phyloP scores from a whole-genome alignment of 2,113 vertebrate species.

The Caloenas nicobarica region DNA sequence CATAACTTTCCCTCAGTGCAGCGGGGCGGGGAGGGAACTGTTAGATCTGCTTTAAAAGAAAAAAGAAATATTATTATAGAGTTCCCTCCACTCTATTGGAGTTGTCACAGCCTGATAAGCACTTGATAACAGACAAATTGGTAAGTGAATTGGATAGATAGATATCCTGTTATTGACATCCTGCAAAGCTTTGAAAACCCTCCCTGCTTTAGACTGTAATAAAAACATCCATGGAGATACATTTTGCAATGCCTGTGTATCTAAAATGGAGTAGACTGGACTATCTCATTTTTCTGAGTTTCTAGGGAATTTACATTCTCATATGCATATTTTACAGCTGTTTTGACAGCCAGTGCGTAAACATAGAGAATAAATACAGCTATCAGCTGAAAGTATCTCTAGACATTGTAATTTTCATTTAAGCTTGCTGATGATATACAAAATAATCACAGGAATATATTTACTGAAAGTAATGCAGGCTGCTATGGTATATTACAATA shows the following conservation, averaged over 20 bases:
- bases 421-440: neutral
- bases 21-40: too few species aligned
- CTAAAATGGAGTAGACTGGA: neutral
- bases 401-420: conserved; percentile 44
- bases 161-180: conserved; percentile 12
- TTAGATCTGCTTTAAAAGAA: neutral
- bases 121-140: conserved; percentile 34
- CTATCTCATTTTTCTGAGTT: neutral
- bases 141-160: conserved; percentile 20
- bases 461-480: neutral
- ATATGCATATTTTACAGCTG: conserved; percentile 3
- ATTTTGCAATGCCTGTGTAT: neutral
- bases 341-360: conserved; percentile 36
- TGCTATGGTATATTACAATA: neutral
- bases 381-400: conserved; percentile 17
- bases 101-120: neutral
- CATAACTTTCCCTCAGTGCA: neutral
- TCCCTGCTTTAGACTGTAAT: neutral
- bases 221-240: conserved; percentile 12
- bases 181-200: neutral
- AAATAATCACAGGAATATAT: conserved; percentile 44
- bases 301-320: neutral
- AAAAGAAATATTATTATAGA: neutral
- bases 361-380: neutral
- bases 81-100: conserved; percentile 1